Evolutionary conservation across 2,113 vertebrate genomes (phyloP).

Genomic region (Drymodes brunneopygia): DNA sequence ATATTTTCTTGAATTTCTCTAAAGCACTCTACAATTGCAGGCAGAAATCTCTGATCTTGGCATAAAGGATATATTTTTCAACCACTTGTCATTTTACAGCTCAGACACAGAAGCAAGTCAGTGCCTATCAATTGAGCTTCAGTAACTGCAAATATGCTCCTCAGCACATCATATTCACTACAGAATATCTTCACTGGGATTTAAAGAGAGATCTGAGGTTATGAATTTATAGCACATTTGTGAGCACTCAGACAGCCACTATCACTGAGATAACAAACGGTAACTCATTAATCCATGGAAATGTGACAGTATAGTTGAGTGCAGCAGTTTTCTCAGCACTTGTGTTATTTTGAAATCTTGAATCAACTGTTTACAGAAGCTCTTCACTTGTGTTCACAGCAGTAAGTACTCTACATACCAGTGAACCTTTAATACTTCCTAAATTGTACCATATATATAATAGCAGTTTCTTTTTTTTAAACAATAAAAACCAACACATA

Average conservation of each 20-base stretch:
- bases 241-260: neutral
- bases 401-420: slow-evolving; percentile 27
- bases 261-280: neutral
- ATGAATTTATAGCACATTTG: neutral
- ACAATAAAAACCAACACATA: neutral
- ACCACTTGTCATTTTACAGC: neutral
- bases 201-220: slow-evolving; percentile 1
- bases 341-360: slow-evolving; percentile 25
- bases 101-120: neutral
- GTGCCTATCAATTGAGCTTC: neutral
- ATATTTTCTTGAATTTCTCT: neutral
- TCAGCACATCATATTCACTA: neutral
- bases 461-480: neutral
- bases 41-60: neutral
- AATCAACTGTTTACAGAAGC: slow-evolving; percentile 49
- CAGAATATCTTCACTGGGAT: neutral
- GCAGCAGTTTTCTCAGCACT: slow-evolving; percentile 16
- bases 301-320: neutral
- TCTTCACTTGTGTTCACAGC: slow-evolving; percentile 53
- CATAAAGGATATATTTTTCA: neutral
- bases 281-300: slow-evolving; percentile 3
- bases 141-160: neutral
- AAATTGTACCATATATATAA: neutral
- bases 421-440: neutral
- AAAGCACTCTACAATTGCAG: neutral